Conservation (phyloP, 2,113 vertebrate genomes). For the Emberiza fucata region DNA sequence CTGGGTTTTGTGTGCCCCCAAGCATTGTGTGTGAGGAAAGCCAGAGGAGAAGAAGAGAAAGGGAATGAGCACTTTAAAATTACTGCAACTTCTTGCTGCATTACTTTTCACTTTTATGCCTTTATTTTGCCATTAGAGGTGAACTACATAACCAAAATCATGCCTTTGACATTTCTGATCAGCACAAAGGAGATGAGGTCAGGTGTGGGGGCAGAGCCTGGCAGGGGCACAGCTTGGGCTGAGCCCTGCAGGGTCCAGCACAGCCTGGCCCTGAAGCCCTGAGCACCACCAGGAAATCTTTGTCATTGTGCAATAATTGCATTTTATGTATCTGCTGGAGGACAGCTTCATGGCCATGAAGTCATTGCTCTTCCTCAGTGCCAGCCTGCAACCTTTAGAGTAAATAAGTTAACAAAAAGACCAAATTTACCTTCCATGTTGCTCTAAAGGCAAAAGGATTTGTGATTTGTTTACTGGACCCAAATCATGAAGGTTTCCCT, state of each 20-base stretch:
- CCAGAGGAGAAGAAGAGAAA: neutral
- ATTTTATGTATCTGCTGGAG: neutral
- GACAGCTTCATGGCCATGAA: neutral
- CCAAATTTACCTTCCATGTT: neutral
- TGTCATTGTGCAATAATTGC: neutral
- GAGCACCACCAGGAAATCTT: neutral
- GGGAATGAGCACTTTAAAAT: neutral
- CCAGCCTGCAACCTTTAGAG: neutral
- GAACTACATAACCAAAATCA: neutral
- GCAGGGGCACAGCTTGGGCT: neutral
- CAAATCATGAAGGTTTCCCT: accelerated
- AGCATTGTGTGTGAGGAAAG: neutral
- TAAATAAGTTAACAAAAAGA: neutral
- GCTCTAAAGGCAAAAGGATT: neutral
- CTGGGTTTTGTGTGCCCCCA: neutral
- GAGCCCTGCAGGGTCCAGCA: neutral
- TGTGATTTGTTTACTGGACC: neutral
- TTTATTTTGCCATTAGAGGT: neutral
- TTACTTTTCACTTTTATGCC: neutral
- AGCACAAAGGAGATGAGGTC: neutral
- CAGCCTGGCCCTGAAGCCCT: neutral
- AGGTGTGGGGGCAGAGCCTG: neutral
- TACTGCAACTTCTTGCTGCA: neutral
- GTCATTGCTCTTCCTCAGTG: neutral
- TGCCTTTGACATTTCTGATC: neutral